A percentile compares a stretch with the other conserved stretches of the same genome.
Evolutionary conservation across 2,888 invertebrate genomes (phyloP).

Genomic region (Limnephilus rhombicus): DNA sequence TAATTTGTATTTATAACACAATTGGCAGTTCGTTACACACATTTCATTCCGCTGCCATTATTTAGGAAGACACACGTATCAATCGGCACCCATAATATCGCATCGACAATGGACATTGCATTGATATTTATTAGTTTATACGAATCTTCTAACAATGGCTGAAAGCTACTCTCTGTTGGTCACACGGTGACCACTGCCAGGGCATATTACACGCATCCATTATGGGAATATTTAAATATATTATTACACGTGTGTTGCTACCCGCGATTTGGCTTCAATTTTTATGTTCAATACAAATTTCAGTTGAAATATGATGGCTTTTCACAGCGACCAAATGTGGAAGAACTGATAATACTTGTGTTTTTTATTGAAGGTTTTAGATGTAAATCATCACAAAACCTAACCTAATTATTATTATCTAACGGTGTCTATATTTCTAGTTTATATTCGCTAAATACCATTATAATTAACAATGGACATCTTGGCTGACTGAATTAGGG

Average conservation of each 20-base stretch:
- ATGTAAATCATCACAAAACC: no score
- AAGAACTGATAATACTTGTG: no score
- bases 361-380: no score
- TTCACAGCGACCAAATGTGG: no score
- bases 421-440: no score
- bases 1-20: neutral
- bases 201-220: constrained; percentile 18
- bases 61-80: neutral
- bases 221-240: constrained; percentile 35
- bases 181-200: constrained; percentile 21
- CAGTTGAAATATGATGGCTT: no score
- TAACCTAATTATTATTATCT: no score
- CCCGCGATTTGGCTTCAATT: neutral
- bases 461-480: no score
- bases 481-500: no score
- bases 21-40: constrained; percentile 15
- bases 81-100: constrained; percentile 6
- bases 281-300: constrained; percentile 18
- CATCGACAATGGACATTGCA: constrained; percentile 43
- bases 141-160: neutral
- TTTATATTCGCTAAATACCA: no score
- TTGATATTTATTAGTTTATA: constrained; percentile 32
- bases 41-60: neutral
- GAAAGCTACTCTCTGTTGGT: neutral
- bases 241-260: constrained; percentile 22